Conservation (phyloP, 2,888 invertebrate species). For the Drosophila eohydei region DNA sequence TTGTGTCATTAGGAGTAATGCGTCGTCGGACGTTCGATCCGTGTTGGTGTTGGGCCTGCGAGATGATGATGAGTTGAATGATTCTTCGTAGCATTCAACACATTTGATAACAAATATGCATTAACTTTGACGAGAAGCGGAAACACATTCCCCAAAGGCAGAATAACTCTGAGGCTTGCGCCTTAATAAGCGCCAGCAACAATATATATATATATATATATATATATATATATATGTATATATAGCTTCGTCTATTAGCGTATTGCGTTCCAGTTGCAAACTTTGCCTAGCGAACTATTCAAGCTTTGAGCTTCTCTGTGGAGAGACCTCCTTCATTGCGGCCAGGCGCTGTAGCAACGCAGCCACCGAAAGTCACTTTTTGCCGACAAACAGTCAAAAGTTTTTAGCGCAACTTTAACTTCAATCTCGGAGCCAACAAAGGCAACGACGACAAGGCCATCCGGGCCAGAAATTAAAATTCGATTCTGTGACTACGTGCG, state of each 20-base stretch:
- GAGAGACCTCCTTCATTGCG: neutral
- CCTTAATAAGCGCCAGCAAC: neutral
- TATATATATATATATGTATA: neutral
- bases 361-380: slow-evolving; percentile 50
- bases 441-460: slow-evolving; percentile 12
- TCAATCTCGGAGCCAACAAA: slow-evolving; percentile 16
- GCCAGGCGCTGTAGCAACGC: slow-evolving; percentile 5
- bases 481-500: slow-evolving; percentile 41
- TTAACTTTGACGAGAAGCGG: neutral
- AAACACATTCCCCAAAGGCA: neutral
- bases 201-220: neutral
- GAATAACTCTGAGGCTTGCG: neutral
- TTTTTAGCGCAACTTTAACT: slow-evolving; percentile 29
- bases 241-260: neutral
- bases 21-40: neutral
- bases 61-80: neutral
- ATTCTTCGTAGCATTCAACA: neutral
- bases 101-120: neutral
- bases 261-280: neutral
- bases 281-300: slow-evolving; percentile 6
- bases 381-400: slow-evolving; percentile 46
- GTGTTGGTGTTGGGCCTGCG: neutral
- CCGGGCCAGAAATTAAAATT: slow-evolving; percentile 55
- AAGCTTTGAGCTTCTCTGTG: neutral
- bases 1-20: slow-evolving; percentile 49